Conservation (phyloP, 2,797 vertebrate genomes). For the Chlorospingus flavigularis region DNA sequence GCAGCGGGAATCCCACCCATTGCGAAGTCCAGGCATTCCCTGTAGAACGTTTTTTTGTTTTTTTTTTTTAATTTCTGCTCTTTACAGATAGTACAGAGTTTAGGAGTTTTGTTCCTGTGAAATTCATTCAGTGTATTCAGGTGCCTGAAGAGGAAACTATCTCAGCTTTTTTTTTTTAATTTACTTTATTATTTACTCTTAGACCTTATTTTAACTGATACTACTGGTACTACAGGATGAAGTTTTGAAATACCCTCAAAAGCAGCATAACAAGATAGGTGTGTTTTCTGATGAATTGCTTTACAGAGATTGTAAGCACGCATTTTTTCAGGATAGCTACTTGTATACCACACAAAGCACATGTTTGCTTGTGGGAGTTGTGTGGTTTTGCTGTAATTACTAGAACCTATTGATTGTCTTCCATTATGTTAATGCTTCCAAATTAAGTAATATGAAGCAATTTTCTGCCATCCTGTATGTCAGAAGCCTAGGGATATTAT, state of each 20-base stretch:
- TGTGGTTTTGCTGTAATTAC: slow-evolving; percentile 69
- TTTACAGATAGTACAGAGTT: not conserved
- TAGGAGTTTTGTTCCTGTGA: not conserved
- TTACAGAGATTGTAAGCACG: slow-evolving; percentile 55
- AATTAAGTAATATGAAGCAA: slow-evolving; percentile 66
- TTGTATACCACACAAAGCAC: slow-evolving; percentile 56
- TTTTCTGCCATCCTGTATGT: slow-evolving; percentile 53
- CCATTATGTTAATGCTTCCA: slow-evolving; percentile 68
- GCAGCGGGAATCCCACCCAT: not conserved
- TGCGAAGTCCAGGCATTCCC: not conserved
- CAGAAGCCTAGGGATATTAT: slow-evolving; percentile 35
- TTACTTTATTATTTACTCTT: not conserved
- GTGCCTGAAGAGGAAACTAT: not conserved
- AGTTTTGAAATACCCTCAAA: not conserved
- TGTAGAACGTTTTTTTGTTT: not conserved
- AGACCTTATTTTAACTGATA: slow-evolving; percentile 14
- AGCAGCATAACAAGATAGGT: slow-evolving; percentile 29
- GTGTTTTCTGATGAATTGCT: slow-evolving; percentile 65
- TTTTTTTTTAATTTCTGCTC: not conserved
- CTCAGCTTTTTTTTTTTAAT: not conserved
- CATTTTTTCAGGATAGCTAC: slow-evolving; percentile 63
- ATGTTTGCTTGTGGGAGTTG: slow-evolving; percentile 67
- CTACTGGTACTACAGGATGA: not conserved
- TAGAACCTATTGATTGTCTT: slow-evolving; percentile 66
- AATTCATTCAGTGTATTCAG: not conserved